Base-by-base conservation (phyloP, 1,140 invertebrate species). In the Physella acuta region DNA sequence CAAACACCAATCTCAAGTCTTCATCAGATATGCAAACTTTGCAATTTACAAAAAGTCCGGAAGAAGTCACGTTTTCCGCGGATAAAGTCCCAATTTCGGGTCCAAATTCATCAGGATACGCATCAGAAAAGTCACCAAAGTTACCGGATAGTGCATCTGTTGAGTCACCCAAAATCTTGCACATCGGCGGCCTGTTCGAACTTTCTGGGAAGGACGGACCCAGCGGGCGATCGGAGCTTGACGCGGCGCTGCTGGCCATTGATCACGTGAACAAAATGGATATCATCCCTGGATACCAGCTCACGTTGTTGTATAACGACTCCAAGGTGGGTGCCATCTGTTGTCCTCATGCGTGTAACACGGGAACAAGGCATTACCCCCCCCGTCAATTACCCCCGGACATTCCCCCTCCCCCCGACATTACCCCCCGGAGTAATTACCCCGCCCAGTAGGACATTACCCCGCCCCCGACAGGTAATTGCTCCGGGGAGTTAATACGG, bases 211-310 rank as follows among this genome's bases (percentile, higher is more conserved):
- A 1, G 49, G 51, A 68, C 20, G 8, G 4, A 16, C 28, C 14
- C 3, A 68, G 59, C 24, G 65, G 65, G 4, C 44, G 59, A 16
- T 68, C 55, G 20, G 65, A 68, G 17, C n/a, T 68, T 24, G 53
- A 68, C 36, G 65, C 55, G 1, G 65, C 55, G 3, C 36, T 68
- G 36, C 34, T 59, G 55, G 65, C 65, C 16, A 33, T 68, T 5
- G 2, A 2, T 17, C 65, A 68, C 36, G 33, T 68, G 20, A 68
- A 68, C 37, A 24, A 68, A 11, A 52, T 17, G n/a, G 34, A 26
- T 2, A 44, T 68, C 26, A 58, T 68, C 36, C 65, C 65, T 36
- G 65, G 65, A 36, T 68, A 68, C 24, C n/a, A 33, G 17, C 53
- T 68, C 4, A 30, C 58, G 11, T 36, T 68, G 1, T 17, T 68